Evolutionary conservation across 2,113 vertebrate species (phyloP), one percentile per base, ranked within the genome.

Genomic region (Mungos mungo): DNA sequence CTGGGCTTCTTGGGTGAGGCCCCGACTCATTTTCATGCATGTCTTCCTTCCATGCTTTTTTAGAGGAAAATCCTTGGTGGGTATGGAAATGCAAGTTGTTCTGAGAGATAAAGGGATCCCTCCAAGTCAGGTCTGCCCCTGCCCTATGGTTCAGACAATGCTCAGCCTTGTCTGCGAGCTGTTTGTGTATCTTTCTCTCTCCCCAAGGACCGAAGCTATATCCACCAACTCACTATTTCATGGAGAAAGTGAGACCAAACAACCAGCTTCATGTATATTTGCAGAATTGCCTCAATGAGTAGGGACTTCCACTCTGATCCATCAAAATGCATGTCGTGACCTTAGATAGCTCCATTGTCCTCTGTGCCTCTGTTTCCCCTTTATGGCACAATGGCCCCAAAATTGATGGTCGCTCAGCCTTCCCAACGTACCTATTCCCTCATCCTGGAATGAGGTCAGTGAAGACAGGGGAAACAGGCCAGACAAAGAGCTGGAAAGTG

Each of bases 281-380:
- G 47, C 27, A 29, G 33, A 91, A 31, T 63, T 11, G 19, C 54
- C 90, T 33, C 41, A 33, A 9, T 16, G 5, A 7, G 7, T 1
- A 57, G 19, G 19, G 79, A 52, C 50, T 63, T 31, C 38, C 66
- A 3, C 60, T 71, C 52, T 27, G n/a, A 60, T 0, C 52, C 0
- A 3, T 15, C 38, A 16, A 7, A 21, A 33, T 3, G 3, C 16
- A 5, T 4, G 2, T 0, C 0, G 4, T 41, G 72, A 54, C 19
- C 19, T 68, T 2, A 1, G 31, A 9, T 8, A 71, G 31, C 13
- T 71, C 68, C 63, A 65, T 35, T 19, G 10, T 57, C 10, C 21
- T 21, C 54, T 38, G 41, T 33, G 45, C 3, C 63, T 85, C 14
- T 5, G 15, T 45, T 84, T 82, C 82, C 33, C 19, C 69, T 84